These are phyloP conservation scores for Anguilla marmorata DNA, from an alignment of 2,797 vertebrate species.

Conservation along the genomic window DNA sequence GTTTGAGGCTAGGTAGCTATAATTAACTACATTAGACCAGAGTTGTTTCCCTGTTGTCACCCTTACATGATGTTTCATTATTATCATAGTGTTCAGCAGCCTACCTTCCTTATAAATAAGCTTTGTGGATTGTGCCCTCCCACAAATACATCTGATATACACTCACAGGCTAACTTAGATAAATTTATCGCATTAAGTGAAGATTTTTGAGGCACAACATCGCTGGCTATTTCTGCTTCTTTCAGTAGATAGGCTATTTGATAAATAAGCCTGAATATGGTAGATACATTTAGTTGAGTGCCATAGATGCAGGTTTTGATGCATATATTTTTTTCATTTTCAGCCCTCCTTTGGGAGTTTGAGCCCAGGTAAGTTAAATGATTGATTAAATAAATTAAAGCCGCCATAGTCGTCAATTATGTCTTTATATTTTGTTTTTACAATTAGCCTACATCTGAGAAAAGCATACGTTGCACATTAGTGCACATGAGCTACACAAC, in stretches of 20 bases:
- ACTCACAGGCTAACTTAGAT: not conserved
- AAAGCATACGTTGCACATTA: not conserved
- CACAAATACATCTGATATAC: not conserved
- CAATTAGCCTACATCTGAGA: not conserved
- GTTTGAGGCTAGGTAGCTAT: not conserved
- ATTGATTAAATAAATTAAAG: not conserved
- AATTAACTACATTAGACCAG: not conserved
- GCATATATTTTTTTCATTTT: slow-evolving; percentile 49
- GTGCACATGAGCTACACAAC: not conserved
- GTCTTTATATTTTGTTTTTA: not conserved
- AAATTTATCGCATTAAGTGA: not conserved
- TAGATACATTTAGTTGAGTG: not conserved
- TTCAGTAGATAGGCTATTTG: not conserved
- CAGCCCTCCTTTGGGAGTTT: slow-evolving; percentile 95
- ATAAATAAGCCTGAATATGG: not conserved
- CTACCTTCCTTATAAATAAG: not conserved
- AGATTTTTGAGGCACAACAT: not conserved
- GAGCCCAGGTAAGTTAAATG: slow-evolving; percentile 86
- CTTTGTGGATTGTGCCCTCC: not conserved
- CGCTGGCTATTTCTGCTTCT: not conserved
- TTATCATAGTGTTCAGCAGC: not conserved
- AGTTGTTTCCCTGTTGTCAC: not conserved
- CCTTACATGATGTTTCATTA: not conserved
- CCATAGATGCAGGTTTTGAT: not conserved
- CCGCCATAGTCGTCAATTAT: slow-evolving; percentile 40